Percentiles rank a stretch among this genome's conserved stretches.
These are phyloP conservation scores for Meganola albula DNA, from an alignment of 2,888 invertebrate species.

Conservation along the genomic window DNA sequence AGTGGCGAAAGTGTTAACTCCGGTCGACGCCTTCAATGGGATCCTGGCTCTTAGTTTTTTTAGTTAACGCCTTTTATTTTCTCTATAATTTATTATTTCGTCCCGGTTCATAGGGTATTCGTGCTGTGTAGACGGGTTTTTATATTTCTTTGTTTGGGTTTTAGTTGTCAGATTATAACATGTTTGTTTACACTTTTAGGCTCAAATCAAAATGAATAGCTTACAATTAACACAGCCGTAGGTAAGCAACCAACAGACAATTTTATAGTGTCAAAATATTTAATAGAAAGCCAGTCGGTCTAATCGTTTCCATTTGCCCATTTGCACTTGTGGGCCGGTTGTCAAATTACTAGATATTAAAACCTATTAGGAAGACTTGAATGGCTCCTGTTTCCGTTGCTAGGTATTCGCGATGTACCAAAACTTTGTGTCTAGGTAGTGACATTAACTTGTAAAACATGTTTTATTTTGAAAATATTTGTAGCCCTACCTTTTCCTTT, in stretches of 20 bases:
- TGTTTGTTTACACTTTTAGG: slow-evolving; percentile 30
- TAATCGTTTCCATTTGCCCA: slow-evolving; percentile 22
- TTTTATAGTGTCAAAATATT: slow-evolving; percentile 33
- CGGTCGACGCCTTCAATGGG: slow-evolving; percentile 50
- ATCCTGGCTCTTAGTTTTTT: slow-evolving; percentile 46
- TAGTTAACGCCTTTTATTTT: slow-evolving; percentile 50
- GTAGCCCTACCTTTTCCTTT: too few relatives aligned
- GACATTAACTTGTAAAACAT: too few relatives aligned
- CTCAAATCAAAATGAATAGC: slow-evolving; percentile 26
- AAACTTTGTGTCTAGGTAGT: too few relatives aligned
- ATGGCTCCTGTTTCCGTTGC: too few relatives aligned
- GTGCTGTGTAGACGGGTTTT: slow-evolving; percentile 28
- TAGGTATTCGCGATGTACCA: too few relatives aligned
- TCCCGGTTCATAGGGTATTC: slow-evolving; percentile 34
- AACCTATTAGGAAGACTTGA: too few relatives aligned
- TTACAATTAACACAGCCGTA: slow-evolving; percentile 32
- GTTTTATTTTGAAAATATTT: too few relatives aligned
- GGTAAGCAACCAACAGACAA: slow-evolving; percentile 21
- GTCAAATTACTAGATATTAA: too few relatives aligned
- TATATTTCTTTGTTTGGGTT: slow-evolving; percentile 34
- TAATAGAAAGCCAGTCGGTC: slow-evolving; percentile 21
- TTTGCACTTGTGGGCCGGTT: slow-evolving; percentile 34
- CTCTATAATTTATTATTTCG: slow-evolving; percentile 50
- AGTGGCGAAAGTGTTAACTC: slow-evolving; percentile 68
- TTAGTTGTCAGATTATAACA: slow-evolving; percentile 33